phyloP scores from a whole-genome alignment of 2,888 invertebrate species.

The Scaptomyza flava region DNA sequence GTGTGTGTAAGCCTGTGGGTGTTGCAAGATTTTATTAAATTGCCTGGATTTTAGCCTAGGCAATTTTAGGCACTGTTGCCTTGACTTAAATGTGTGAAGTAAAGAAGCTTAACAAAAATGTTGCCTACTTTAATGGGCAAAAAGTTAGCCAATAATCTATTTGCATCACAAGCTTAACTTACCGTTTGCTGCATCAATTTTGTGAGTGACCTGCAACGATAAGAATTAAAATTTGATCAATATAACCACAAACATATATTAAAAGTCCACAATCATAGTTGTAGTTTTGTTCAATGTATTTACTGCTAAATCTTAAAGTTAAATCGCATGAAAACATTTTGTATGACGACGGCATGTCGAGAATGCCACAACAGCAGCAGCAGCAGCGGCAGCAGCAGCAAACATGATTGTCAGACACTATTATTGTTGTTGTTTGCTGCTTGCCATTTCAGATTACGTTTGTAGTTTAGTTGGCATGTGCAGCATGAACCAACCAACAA shows the following conservation, averaged over 20 bases:
- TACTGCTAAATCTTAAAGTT: slow-evolving; percentile 63
- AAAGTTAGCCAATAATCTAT: background rate
- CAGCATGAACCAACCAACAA: slow-evolving; percentile 17
- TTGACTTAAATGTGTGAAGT: slow-evolving; percentile 3
- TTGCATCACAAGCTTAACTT: background rate
- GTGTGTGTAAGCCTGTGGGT: slow-evolving; percentile 4
- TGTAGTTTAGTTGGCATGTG: slow-evolving; percentile 73
- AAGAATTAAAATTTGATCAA: background rate
- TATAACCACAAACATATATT: background rate
- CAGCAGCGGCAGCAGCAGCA: slow-evolving; percentile 15
- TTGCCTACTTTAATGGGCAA: background rate
- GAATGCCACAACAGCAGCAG: slow-evolving; percentile 36
- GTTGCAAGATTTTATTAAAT: slow-evolving; percentile 60
- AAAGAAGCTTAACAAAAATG: background rate
- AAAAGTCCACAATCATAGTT: background rate
- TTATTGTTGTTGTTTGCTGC: slow-evolving; percentile 31
- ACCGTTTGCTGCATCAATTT: background rate
- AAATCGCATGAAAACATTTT: slow-evolving; percentile 47
- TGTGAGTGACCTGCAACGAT: slow-evolving; percentile 25
- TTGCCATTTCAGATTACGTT: slow-evolving; percentile 76
- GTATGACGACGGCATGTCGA: slow-evolving; percentile 41
- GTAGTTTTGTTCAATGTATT: slow-evolving; percentile 10
- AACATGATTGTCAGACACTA: slow-evolving; percentile 56
- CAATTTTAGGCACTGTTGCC: background rate
- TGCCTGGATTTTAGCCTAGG: slow-evolving; percentile 57